Evolutionary conservation across 2,113 vertebrate genomes (phyloP).

Genomic region (Xenopus tropicalis): DNA sequence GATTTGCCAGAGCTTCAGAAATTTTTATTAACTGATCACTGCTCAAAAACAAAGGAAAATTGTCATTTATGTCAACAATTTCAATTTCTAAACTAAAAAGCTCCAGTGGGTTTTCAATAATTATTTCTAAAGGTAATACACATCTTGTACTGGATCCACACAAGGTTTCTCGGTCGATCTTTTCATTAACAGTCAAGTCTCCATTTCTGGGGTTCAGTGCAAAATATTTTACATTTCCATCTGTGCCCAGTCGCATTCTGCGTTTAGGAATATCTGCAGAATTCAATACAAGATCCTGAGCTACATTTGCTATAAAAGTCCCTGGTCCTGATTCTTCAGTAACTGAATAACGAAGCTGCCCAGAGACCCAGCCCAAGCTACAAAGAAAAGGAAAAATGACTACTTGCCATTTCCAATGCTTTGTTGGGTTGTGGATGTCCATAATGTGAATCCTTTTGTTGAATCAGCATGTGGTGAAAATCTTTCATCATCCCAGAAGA

Average conservation of each 20-base stretch:
- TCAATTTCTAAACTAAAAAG: constrained; percentile 71
- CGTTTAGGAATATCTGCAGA: constrained; percentile 70
- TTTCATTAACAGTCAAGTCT: constrained; percentile 59
- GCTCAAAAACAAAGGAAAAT: constrained; percentile 69
- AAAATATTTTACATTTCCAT: constrained; percentile 78
- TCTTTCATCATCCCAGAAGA: neutral
- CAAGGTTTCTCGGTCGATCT: constrained; percentile 68
- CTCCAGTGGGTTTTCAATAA: constrained; percentile 73
- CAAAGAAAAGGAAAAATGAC: constrained; percentile 71
- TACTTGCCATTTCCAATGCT: constrained; percentile 64
- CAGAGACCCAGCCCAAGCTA: constrained; percentile 64
- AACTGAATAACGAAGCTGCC: constrained; percentile 67
- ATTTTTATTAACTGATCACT: constrained; percentile 68
- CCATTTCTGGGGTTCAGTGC: constrained; percentile 58
- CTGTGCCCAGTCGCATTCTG: constrained; percentile 74
- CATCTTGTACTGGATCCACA: constrained; percentile 64
- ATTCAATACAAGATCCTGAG: constrained; percentile 76
- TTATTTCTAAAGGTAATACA: constrained; percentile 66
- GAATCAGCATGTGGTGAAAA: constrained; percentile 17
- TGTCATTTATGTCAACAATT: constrained; percentile 75
- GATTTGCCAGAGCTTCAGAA: constrained; percentile 65
- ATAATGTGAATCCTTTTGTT: constrained; percentile 55
- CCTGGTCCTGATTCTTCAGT: constrained; percentile 65
- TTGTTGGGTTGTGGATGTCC: constrained; percentile 56
- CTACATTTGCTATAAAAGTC: constrained; percentile 71